Evolutionary conservation across 2,113 vertebrate genomes (phyloP).

Genomic region (Pterocles burchelli): DNA sequence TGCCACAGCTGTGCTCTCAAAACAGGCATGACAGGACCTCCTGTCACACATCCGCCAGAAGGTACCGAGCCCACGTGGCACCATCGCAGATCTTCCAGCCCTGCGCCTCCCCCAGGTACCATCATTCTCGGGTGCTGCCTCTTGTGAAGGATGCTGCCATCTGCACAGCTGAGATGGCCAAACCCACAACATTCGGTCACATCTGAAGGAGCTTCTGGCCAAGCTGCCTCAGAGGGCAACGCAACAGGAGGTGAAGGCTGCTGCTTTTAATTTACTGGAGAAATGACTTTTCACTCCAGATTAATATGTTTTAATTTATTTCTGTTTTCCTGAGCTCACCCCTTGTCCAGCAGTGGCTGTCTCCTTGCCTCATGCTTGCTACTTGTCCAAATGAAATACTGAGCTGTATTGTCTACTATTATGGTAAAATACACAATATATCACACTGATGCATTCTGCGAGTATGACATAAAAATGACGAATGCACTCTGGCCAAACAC

Average conservation of each 20-base stretch:
- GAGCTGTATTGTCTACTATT: slow-evolving; percentile 59
- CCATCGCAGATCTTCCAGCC: background rate
- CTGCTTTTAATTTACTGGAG: slow-evolving; percentile 37
- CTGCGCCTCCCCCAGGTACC: background rate
- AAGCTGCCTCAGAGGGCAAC: background rate
- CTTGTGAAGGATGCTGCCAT: background rate
- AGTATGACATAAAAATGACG: slow-evolving; percentile 51
- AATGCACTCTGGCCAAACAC: slow-evolving; percentile 35
- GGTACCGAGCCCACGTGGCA: background rate
- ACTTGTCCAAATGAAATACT: slow-evolving; percentile 40
- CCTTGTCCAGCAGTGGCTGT: slow-evolving; percentile 5
- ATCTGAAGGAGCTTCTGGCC: background rate
- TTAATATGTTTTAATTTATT: slow-evolving; percentile 58
- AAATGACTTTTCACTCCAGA: slow-evolving; percentile 41
- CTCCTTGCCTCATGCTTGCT: slow-evolving; percentile 5
- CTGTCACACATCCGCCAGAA: background rate
- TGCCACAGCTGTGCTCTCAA: background rate
- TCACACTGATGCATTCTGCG: slow-evolving; percentile 41
- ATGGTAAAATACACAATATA: slow-evolving; percentile 64
- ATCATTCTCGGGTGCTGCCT: background rate
- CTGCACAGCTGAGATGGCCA: background rate
- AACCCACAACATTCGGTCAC: background rate
- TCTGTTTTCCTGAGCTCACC: slow-evolving; percentile 38
- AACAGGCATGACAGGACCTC: background rate
- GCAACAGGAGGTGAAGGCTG: background rate